Percentiles rank a stretch among this genome's conserved stretches.
Evolutionary conservation across 2,888 invertebrate species (phyloP).

Genomic region (Eristalis intricaria): DNA sequence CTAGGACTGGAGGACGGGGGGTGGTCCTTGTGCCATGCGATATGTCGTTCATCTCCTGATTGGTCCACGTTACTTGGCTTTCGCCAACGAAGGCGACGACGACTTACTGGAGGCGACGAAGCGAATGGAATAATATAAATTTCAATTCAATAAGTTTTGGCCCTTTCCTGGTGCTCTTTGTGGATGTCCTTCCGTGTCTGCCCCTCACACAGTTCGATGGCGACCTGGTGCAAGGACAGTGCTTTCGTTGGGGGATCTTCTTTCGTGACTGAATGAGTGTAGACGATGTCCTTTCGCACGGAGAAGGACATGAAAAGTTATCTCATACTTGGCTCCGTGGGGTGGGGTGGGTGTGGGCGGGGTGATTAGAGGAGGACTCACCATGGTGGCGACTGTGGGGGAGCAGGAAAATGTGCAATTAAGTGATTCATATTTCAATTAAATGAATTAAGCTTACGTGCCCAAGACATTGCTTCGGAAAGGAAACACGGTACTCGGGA

Average conservation of each 20-base stretch:
- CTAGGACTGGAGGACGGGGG: background rate
- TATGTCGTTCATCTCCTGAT: slow-evolving; percentile 44
- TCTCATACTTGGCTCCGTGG: background rate
- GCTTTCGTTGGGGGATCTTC: slow-evolving; percentile 4
- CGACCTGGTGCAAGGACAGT: slow-evolving; percentile 11
- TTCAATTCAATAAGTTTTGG: slow-evolving; percentile 61
- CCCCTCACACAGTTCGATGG: slow-evolving; percentile 4
- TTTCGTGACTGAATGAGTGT: slow-evolving; percentile 20
- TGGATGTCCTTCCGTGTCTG: background rate
- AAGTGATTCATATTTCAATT: slow-evolving; percentile 52
- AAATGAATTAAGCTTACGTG: slow-evolving; percentile 23
- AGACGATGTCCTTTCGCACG: slow-evolving; percentile 6
- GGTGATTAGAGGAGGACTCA: slow-evolving; percentile 8
- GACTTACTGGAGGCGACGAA: slow-evolving; percentile 47
- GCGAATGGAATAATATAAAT: slow-evolving; percentile 64
- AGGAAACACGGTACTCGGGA: background rate
- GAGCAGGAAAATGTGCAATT: slow-evolving; percentile 27
- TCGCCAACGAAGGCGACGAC: slow-evolving; percentile 10
- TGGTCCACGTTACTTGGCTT: slow-evolving; percentile 33
- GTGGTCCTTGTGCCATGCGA: background rate
- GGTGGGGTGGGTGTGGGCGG: background rate
- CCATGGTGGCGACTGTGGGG: background rate
- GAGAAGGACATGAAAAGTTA: slow-evolving; percentile 16
- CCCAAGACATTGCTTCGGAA: background rate
- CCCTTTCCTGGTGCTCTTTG: background rate